Evolutionary conservation across 2,888 invertebrate species (phyloP), one percentile per base, ranked within the genome.

Genomic region (Chrysolina oricalcia): DNA sequence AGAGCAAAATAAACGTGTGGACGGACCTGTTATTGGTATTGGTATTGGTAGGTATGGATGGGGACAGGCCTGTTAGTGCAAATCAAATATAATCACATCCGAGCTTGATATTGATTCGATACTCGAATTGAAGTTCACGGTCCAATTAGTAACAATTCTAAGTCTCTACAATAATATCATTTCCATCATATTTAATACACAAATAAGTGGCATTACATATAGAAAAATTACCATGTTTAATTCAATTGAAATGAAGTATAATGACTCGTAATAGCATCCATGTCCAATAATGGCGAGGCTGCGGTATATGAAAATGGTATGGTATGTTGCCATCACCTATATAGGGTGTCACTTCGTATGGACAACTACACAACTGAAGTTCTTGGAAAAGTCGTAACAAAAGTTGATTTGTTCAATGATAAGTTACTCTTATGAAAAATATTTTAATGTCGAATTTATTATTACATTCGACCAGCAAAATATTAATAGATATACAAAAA

Each of bases 211-310:
- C 10, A 13, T 10, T 66, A 11, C 17, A 65, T 41, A 56, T 23
- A 48, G 23, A 41, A 43, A 65, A 72, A 75, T 72, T 72, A 72
- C 59, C 75, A 70, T 72, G 48, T n/a, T 69, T 72, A 65, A 72
- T 75, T 73, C 70, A 53, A 75, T 73, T 75, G 11, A 73, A 75
- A 75, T 65, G 70, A 59, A 65, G n/a, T 41, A 56, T 69, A 75
- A 75, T 73, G 65, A 65, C 35, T 66, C n/a, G 62, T 69, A 69
- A 75, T 66, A 27, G 41, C 72, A 72, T 77, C 74, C 73, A 72
- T 46, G 59, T 50, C 74, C 77, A 74, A 74, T 69, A 72, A 74
- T n/a, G 71, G 74, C 53, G 46, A 43, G 56, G 43, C n/a, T 72
- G 70, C 69, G 66, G 65, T 76, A 43, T 59, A 70, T 69, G 64